A percentile compares a stretch with the other conserved stretches of the same genome.
Evolutionary conservation across 2,113 vertebrate genomes (phyloP).

Genomic region (Pleuronectes platessa): DNA sequence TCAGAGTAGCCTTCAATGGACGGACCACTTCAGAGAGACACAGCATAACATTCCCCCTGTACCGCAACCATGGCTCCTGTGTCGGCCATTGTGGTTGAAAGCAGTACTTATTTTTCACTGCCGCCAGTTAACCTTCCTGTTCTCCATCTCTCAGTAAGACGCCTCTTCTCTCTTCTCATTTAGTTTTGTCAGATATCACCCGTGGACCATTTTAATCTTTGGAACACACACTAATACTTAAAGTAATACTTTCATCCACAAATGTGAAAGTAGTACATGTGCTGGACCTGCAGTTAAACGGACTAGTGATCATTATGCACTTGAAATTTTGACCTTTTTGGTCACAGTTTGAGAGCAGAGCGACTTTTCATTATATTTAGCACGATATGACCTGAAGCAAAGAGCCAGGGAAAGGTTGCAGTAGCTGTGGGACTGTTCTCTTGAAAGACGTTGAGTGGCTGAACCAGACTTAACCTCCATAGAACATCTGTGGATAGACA

Average conservation of each 20-base stretch:
- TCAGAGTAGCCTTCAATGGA: background rate
- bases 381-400: background rate
- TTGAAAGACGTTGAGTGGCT: background rate
- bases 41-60: background rate
- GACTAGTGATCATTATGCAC: too few species aligned
- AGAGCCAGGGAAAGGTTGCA: background rate
- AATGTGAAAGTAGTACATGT: too few species aligned
- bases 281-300: too few species aligned
- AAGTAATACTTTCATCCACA: background rate
- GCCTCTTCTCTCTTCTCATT: background rate
- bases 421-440: background rate
- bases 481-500: background rate
- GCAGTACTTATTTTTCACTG: background rate
- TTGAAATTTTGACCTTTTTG: too few species aligned
- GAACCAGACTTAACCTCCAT: background rate
- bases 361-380: background rate
- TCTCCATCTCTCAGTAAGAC: background rate
- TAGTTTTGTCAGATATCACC: background rate
- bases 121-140: background rate
- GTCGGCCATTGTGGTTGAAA: background rate
- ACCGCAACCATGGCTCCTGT: background rate
- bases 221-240: too few species aligned
- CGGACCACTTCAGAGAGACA: background rate
- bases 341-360: background rate
- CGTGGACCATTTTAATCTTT: background rate